Evolutionary conservation across 2,113 vertebrate species (phyloP).

Genomic region (Alouatta palliata): DNA sequence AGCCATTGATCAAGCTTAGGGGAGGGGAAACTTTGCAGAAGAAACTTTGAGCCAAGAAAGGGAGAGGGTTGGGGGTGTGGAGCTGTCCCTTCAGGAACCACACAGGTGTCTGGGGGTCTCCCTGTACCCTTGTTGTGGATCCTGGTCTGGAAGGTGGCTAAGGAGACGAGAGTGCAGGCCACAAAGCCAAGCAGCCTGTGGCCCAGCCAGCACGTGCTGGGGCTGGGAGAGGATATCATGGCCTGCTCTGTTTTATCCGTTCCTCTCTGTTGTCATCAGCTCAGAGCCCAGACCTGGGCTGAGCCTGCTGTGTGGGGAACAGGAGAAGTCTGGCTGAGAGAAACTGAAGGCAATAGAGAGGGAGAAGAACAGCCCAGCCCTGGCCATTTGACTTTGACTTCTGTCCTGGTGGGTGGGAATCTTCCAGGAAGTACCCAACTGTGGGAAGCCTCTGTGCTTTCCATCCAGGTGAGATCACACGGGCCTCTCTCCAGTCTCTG

Average conservation of each 20-base stretch:
- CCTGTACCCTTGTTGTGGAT: rapidly evolving
- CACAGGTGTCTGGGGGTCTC: not conserved
- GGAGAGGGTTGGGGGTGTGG: not conserved
- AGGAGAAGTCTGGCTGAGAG: not conserved
- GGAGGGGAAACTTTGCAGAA: not conserved
- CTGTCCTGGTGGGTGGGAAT: too few relatives aligned
- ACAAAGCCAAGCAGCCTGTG: rapidly evolving
- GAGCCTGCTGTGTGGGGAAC: rapidly evolving
- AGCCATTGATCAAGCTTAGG: not conserved
- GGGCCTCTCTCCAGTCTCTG: not conserved
- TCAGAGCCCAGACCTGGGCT: not conserved
- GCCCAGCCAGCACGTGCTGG: rapidly evolving
- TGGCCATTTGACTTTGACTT: not conserved
- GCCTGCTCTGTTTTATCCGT: rapidly evolving
- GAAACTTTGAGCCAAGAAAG: not conserved
- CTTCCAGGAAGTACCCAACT: not conserved
- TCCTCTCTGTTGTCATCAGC: not conserved
- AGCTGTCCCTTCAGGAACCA: not conserved
- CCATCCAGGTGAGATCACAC: not conserved
- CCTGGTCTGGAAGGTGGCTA: not conserved
- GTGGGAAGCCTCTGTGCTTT: not conserved
- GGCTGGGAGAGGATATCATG: rapidly evolving
- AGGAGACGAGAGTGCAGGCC: rapidly evolving
- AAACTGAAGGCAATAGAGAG: not conserved
- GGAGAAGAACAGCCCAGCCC: too few relatives aligned